Conservation (phyloP, 2,113 vertebrate genomes). For the Lepus americanus region DNA sequence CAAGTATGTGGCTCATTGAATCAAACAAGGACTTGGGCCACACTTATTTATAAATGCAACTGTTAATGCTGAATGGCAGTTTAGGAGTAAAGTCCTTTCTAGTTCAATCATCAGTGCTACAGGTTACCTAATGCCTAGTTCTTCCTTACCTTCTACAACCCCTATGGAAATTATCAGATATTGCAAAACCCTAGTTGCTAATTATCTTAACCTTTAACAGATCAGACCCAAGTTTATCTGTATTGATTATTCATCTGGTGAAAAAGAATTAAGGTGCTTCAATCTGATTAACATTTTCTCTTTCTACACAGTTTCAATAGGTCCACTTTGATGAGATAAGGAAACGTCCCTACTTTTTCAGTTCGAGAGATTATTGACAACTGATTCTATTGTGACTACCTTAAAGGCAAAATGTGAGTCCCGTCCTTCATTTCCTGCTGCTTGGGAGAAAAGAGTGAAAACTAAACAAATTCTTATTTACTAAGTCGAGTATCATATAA, state of each 20-base stretch:
- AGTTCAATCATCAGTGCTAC: not conserved
- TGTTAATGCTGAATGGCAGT: not conserved
- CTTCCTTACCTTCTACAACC: not conserved
- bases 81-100: not conserved
- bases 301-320: not conserved
- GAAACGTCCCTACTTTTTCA: not conserved
- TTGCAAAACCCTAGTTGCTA: not conserved
- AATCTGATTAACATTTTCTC: not conserved
- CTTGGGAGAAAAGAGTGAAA: not conserved
- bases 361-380: not conserved
- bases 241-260: not conserved
- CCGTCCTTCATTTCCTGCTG: not conserved
- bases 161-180: not conserved
- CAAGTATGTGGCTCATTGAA: not conserved
- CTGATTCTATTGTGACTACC: not conserved
- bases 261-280: not conserved
- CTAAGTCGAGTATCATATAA: not conserved
- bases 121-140: not conserved
- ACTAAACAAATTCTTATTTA: constrained; percentile 1
- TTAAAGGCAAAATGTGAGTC: not conserved
- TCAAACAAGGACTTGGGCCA: not conserved
- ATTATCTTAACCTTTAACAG: not conserved
- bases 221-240: not conserved
- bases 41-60: not conserved
- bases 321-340: not conserved